phyloP scores from a whole-genome alignment of 2,113 vertebrate genomes.

The Fregata magnificens region DNA sequence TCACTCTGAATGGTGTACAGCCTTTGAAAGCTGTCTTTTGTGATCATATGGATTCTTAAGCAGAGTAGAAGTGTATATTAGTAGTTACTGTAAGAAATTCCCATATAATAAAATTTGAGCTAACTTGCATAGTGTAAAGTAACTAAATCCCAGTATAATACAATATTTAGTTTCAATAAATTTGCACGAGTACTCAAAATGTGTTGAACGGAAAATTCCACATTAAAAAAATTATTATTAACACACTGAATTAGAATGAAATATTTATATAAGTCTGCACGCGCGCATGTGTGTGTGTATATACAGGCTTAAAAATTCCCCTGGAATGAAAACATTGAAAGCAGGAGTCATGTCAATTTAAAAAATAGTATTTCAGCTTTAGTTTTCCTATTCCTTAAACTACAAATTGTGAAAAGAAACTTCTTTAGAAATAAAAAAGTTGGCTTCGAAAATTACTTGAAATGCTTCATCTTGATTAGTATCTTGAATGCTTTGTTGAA shows the following conservation, averaged over 20 bases:
- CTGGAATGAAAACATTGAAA: neutral
- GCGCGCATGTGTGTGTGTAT: rapidly evolving
- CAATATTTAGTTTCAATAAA: neutral
- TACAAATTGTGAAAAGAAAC: neutral
- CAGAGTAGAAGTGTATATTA: neutral
- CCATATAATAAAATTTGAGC: neutral
- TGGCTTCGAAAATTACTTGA: neutral
- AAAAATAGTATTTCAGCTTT: neutral
- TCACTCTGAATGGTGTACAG: neutral
- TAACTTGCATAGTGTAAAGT: neutral
- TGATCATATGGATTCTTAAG: neutral
- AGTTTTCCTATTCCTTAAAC: neutral
- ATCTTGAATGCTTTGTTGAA: neutral
- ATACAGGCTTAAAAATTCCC: neutral
- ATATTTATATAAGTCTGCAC: neutral
- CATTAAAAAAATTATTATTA: neutral
- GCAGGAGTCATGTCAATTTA: neutral
- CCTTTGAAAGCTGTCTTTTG: neutral
- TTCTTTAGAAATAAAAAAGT: neutral
- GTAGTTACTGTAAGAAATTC: neutral
- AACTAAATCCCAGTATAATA: neutral
- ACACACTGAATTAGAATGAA: neutral
- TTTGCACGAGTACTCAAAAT: neutral
- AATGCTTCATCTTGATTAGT: neutral
- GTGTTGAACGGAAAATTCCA: neutral